These are phyloP conservation scores for Eublepharis macularius DNA, from an alignment of 2,113 vertebrate genomes.

Conservation along the genomic window DNA sequence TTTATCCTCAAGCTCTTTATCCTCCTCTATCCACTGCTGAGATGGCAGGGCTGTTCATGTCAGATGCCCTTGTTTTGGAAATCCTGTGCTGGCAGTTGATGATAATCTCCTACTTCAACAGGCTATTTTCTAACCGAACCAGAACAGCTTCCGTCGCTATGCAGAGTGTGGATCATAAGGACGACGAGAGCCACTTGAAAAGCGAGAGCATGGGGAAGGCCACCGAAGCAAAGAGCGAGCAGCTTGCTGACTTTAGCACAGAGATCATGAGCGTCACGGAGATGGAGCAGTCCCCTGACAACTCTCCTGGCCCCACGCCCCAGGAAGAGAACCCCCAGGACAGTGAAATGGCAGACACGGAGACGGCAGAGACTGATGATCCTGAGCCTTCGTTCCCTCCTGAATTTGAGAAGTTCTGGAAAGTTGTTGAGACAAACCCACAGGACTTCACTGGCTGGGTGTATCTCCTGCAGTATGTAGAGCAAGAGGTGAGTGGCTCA, in stretches of 20 bases:
- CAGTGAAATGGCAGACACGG: conserved; percentile 63
- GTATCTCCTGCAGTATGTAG: conserved; percentile 94
- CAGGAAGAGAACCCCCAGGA: conserved; percentile 82
- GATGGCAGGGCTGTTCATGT: too few species aligned
- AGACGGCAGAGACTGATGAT: conserved; percentile 67
- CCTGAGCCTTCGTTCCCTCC: conserved; percentile 80
- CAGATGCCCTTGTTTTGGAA: not conserved
- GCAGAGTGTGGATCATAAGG: conserved; percentile 68
- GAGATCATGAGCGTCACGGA: conserved; percentile 82
- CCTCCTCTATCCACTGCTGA: not conserved
- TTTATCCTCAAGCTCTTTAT: not conserved
- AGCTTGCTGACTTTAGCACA: conserved; percentile 72
- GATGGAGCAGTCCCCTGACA: conserved; percentile 85
- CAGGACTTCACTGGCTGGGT: conserved; percentile 99
- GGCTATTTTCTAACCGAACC: conserved; percentile 44
- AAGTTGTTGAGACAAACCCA: conserved; percentile 90
- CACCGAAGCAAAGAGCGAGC: conserved; percentile 56
- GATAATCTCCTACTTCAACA: conserved; percentile 35
- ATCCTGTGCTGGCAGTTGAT: not conserved
- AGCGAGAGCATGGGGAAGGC: conserved; percentile 54
- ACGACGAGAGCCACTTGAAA: conserved; percentile 67
- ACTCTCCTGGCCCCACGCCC: conserved; percentile 75
- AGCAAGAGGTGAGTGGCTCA: conserved; percentile 90
- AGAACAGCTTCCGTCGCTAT: conserved; percentile 48
- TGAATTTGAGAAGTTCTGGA: conserved; percentile 94